phyloP scores from a whole-genome alignment of 1,140 invertebrate species.

The Euborellia annulipes region DNA sequence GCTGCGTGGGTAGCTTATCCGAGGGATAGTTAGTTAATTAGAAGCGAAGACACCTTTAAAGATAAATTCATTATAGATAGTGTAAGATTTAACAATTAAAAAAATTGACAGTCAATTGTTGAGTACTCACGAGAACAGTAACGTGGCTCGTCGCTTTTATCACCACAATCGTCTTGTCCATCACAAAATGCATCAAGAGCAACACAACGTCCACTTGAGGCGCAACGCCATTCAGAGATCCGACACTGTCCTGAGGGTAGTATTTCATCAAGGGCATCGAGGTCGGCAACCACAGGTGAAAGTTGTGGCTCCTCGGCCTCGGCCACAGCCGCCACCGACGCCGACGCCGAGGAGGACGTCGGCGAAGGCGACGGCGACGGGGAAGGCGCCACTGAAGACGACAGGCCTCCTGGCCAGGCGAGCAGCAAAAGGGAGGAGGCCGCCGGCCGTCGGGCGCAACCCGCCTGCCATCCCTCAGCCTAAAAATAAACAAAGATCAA shows the following conservation, averaged over 20 bases:
- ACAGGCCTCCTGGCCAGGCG: slow-evolving; percentile 12
- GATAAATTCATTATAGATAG: no score
- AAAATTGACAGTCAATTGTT: no score
- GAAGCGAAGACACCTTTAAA: no score
- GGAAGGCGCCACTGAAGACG: slow-evolving; percentile 13
- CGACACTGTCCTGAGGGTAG: slow-evolving; percentile 30
- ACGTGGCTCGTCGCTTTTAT: slow-evolving; percentile 59
- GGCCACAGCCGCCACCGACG: no score
- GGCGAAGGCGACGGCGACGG: slow-evolving; percentile 3
- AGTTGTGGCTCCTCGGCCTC: slow-evolving; percentile 9
- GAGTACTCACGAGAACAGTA: slow-evolving; percentile 60
- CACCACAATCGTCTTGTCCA: slow-evolving; percentile 58
- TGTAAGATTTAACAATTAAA: no score
- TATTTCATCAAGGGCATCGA: slow-evolving; percentile 1
- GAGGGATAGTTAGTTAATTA: no score
- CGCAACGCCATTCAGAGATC: slow-evolving; percentile 43
- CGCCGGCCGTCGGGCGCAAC: no score
- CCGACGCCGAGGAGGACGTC: slow-evolving; percentile 7
- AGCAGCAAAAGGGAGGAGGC: no score
- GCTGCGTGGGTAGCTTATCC: no score
- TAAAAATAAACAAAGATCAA: no score
- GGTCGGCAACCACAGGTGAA: slow-evolving; percentile 12
- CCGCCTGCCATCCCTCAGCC: no score
- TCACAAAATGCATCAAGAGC: slow-evolving; percentile 61
- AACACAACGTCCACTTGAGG: slow-evolving; percentile 47